Evolutionary conservation across 2,888 invertebrate species (phyloP).

Genomic region (Agrotis ipsilon): DNA sequence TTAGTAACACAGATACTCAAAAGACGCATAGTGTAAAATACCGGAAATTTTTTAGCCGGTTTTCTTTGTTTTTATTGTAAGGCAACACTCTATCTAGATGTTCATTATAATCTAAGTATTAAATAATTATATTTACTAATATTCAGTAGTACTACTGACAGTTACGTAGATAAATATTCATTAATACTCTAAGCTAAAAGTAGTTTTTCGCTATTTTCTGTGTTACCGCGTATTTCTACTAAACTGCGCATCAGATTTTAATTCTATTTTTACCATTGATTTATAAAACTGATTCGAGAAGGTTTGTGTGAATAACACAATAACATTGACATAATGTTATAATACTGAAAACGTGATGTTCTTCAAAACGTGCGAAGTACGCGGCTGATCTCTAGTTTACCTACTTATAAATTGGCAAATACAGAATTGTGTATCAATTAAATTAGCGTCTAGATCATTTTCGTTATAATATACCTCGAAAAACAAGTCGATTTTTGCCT

Average conservation of each 20-base stretch:
- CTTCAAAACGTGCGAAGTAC: background rate
- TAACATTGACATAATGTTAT: background rate
- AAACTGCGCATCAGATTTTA: background rate
- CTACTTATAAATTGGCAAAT: background rate
- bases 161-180: too few relatives aligned
- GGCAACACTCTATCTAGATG: too few relatives aligned
- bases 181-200: too few relatives aligned
- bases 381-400: background rate
- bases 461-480: slow-evolving; percentile 12
- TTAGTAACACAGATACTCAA: too few relatives aligned
- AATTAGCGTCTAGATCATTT: slow-evolving; percentile 1
- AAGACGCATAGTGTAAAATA: too few relatives aligned
- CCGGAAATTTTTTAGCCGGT: too few relatives aligned
- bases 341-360: background rate
- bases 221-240: background rate
- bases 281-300: background rate
- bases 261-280: background rate
- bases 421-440: background rate
- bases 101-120: too few relatives aligned
- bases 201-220: background rate
- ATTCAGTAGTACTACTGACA: too few relatives aligned
- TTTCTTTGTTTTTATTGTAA: too few relatives aligned
- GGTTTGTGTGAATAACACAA: background rate
- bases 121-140: too few relatives aligned
- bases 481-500: background rate